Evolutionary conservation across 1,140 invertebrate genomes (phyloP).

Genomic region (Camponotus pennsylvanicus): DNA sequence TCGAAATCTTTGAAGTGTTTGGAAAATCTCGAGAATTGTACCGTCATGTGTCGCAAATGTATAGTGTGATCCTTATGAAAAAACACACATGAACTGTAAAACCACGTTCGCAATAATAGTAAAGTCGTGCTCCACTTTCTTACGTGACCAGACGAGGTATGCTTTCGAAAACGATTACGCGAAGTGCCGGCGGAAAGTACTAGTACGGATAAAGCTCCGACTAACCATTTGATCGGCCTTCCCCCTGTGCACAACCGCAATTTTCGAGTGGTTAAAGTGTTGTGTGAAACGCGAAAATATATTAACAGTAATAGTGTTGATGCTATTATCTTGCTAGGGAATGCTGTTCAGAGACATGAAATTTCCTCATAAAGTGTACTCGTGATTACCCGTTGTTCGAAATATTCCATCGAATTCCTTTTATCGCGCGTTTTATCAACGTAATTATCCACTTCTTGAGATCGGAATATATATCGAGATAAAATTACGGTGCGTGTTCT

Average conservation of each 20-base stretch:
- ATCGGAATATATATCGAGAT: background rate
- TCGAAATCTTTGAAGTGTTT: background rate
- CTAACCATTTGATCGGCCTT: conserved; percentile 39
- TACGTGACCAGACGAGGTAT: conserved; percentile 36
- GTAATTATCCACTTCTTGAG: conserved; percentile 27
- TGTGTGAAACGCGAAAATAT: conserved; percentile 13
- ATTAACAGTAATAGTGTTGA: conserved; percentile 10
- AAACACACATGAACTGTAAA: conserved; percentile 14
- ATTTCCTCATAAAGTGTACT: background rate
- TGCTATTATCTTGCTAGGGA: background rate
- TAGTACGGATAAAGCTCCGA: background rate
- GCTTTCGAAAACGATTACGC: conserved; percentile 51
- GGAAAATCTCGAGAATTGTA: background rate
- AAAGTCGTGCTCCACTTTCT: conserved; percentile 26
- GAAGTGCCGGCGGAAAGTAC: conserved; percentile 13
- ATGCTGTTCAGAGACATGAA: background rate
- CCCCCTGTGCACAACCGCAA: conserved; percentile 18
- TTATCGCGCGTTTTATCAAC: conserved; percentile 25
- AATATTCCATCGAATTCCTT: background rate
- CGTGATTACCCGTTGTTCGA: conserved; percentile 5
- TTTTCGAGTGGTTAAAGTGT: conserved; percentile 23
- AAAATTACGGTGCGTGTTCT: background rate
- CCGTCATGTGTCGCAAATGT: background rate
- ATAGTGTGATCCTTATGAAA: conserved; percentile 1
- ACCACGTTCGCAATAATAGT: conserved; percentile 38